Conservation (phyloP, 1,140 invertebrate species). For the Cyphomyrmex costatus region DNA sequence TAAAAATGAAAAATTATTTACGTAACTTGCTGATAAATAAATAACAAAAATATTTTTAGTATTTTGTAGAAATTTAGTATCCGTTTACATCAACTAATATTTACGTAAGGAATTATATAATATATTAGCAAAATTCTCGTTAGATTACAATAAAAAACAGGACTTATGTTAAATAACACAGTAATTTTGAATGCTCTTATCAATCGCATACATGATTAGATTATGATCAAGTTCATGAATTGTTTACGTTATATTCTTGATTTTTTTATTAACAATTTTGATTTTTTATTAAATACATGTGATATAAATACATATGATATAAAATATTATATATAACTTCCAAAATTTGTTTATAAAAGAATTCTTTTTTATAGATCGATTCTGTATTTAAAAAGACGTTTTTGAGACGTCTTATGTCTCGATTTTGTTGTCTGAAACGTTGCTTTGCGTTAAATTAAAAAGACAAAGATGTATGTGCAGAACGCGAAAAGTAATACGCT, state of each 20-base stretch:
- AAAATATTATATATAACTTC: no score
- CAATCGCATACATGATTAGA: no score
- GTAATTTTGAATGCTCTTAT: no score
- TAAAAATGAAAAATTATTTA: background rate
- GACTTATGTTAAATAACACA: background rate
- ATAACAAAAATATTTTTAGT: background rate
- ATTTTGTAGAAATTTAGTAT: background rate
- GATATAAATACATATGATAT: no score
- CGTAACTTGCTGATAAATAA: background rate
- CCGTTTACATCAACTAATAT: background rate
- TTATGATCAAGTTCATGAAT: no score
- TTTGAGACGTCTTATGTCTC: no score
- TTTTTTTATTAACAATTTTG: no score
- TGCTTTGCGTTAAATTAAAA: slow-evolving; percentile 35
- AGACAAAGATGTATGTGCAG: background rate
- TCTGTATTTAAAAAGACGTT: no score
- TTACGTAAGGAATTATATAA: background rate
- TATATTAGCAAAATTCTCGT: background rate
- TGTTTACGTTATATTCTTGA: no score
- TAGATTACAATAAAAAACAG: no score
- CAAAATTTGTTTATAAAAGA: background rate
- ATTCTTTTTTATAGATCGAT: no score
- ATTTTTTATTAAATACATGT: background rate
- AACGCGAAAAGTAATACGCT: slow-evolving; percentile 31
- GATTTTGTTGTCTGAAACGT: no score